A percentile compares a stretch with the other conserved stretches of the same genome.
Conservation (phyloP, 2,797 vertebrate genomes). For the Scarus forsteni region DNA sequence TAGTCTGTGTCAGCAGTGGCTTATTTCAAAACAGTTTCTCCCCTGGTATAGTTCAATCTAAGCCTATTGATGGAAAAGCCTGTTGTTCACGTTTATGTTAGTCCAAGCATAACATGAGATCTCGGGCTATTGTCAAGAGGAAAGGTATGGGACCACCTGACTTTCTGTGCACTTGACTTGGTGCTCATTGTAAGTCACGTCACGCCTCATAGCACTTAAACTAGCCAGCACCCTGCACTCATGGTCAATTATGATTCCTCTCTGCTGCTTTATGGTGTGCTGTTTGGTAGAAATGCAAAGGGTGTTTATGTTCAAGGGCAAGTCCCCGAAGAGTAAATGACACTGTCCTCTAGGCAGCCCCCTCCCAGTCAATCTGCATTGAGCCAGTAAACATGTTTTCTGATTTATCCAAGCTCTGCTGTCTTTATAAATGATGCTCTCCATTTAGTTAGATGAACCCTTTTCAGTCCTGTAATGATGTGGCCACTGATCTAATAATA, state of each 20-base stretch:
- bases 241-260: slow-evolving; percentile 49
- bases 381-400: slow-evolving; percentile 32
- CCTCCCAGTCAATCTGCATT: slow-evolving; percentile 14
- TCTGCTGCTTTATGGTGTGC: slow-evolving; percentile 26
- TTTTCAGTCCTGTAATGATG: not conserved
- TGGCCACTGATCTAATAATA: not conserved
- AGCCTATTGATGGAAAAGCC: not conserved
- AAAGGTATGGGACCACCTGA: not conserved
- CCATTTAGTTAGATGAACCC: slow-evolving; percentile 3
- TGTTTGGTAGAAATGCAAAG: slow-evolving; percentile 42
- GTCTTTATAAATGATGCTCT: slow-evolving; percentile 4
- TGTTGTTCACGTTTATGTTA: not conserved
- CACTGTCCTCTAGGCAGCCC: slow-evolving; percentile 1
- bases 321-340: slow-evolving; percentile 38
- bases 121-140: not conserved
- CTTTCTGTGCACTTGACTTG: slow-evolving; percentile 20
- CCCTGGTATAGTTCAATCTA: slow-evolving; percentile 13
- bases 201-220: slow-evolving; percentile 34
- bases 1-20: not conserved
- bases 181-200: slow-evolving; percentile 59
- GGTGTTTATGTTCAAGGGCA: slow-evolving; percentile 65
- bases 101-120: not conserved
- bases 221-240: slow-evolving; percentile 33
- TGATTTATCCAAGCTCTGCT: slow-evolving; percentile 4
- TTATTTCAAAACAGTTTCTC: slow-evolving; percentile 35